phyloP scores from a whole-genome alignment of 2,888 invertebrate species.

The Aspidiotus rigidus region DNA sequence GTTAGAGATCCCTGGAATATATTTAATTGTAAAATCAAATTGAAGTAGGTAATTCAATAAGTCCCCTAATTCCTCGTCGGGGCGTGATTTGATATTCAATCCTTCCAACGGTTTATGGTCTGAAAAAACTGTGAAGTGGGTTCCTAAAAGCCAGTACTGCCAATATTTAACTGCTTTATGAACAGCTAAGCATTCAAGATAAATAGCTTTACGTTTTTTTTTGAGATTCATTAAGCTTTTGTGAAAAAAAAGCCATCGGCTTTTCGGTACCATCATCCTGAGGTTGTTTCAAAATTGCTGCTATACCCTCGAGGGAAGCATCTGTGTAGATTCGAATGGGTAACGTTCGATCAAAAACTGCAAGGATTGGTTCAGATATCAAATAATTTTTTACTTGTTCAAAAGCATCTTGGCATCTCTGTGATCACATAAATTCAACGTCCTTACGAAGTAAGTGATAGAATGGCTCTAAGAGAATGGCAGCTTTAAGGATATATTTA shows the following conservation, averaged over 20 bases:
- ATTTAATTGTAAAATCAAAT: slow-evolving; percentile 37
- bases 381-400: slow-evolving; percentile 26
- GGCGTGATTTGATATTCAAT: slow-evolving; percentile 36
- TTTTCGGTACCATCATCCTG: background rate
- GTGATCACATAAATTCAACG: slow-evolving; percentile 35
- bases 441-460: slow-evolving; percentile 34
- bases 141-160: slow-evolving; percentile 34
- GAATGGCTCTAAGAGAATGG: slow-evolving; percentile 14
- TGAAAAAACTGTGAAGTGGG: slow-evolving; percentile 22
- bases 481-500: slow-evolving; percentile 24
- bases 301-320: slow-evolving; percentile 25
- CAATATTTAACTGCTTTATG: slow-evolving; percentile 32
- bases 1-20: slow-evolving; percentile 37
- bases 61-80: no score
- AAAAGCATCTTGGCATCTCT: slow-evolving; percentile 35
- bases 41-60: slow-evolving; percentile 36
- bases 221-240: background rate
- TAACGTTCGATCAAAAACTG: slow-evolving; percentile 35
- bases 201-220: slow-evolving; percentile 9
- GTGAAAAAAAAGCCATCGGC: background rate
- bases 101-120: slow-evolving; percentile 37
- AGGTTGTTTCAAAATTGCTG: background rate
- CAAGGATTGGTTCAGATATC: slow-evolving; percentile 35
- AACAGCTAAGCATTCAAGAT: background rate
- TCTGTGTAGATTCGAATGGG: slow-evolving; percentile 37